Evolutionary conservation across 53 echinoderm and acorn worm genomes (phyloP).

Genomic region (Paracentrotus lividus): DNA sequence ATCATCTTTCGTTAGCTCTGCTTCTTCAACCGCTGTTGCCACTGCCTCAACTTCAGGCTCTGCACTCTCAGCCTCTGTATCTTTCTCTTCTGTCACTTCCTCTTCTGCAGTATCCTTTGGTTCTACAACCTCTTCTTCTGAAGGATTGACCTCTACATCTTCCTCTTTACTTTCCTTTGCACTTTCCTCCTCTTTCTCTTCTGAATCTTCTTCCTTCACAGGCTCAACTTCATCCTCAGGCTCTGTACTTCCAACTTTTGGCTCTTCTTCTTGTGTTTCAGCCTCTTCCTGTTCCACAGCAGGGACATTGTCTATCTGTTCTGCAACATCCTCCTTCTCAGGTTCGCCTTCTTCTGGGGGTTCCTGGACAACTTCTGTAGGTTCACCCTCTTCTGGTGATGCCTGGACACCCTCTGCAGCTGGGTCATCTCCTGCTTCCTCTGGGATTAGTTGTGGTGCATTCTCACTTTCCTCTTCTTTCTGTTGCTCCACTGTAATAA

Average conservation of each 20-base stretch:
- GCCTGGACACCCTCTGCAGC: no score
- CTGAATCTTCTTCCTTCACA: neutral
- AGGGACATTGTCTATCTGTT: neutral
- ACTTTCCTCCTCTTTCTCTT: slow-evolving; percentile 17
- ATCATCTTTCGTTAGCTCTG: neutral
- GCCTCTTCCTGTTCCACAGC: neutral
- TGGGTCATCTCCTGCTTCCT: neutral
- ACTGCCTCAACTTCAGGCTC: neutral
- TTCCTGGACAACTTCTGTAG: neutral
- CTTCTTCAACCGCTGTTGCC: neutral
- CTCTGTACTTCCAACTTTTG: neutral
- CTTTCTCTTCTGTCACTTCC: neutral
- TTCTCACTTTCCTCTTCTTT: slow-evolving; percentile 14
- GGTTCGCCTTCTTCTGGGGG: neutral
- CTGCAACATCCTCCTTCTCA: neutral
- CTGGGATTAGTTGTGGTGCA: neutral
- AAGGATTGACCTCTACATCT: neutral
- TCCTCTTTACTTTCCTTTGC: neutral
- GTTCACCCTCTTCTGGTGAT: slow-evolving; percentile 6
- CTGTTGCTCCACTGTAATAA: slow-evolving; percentile 42
- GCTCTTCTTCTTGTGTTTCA: neutral
- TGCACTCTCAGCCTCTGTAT: neutral
- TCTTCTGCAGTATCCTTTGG: neutral
- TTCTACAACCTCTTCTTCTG: neutral
- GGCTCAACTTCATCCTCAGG: neutral